These are phyloP conservation scores for Gopherus flavomarginatus DNA, from an alignment of 2,113 vertebrate species.

Conservation along the genomic window DNA sequence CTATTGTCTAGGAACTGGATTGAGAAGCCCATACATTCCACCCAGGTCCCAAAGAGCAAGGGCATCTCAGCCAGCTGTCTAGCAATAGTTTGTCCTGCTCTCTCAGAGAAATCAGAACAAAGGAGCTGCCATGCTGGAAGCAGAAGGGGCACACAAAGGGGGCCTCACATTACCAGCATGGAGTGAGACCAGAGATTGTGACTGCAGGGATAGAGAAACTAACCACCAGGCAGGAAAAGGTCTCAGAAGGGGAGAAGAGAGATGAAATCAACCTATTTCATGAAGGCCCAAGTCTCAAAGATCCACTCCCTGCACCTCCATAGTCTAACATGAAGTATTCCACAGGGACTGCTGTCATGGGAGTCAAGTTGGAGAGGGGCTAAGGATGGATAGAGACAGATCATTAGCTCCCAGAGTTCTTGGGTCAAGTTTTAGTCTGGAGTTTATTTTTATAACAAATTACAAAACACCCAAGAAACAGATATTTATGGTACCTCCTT, in stretches of 20 bases:
- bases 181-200: background rate
- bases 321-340: background rate
- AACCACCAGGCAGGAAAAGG: background rate
- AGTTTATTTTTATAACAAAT: background rate
- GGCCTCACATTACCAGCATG: background rate
- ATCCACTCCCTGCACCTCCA: background rate
- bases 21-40: background rate
- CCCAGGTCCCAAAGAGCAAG: background rate
- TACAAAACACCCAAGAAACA: background rate
- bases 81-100: background rate
- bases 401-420: background rate
- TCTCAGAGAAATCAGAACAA: background rate
- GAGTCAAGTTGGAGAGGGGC: background rate
- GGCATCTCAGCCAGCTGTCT: background rate
- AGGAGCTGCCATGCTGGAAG: background rate
- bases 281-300: background rate
- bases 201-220: background rate
- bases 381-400: background rate
- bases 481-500: background rate
- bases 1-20: background rate
- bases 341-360: background rate
- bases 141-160: background rate
- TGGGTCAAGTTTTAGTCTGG: background rate
- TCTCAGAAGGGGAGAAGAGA: background rate
- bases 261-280: background rate